phyloP scores from a whole-genome alignment of 2,888 invertebrate genomes.

The Lucinisca nassula region DNA sequence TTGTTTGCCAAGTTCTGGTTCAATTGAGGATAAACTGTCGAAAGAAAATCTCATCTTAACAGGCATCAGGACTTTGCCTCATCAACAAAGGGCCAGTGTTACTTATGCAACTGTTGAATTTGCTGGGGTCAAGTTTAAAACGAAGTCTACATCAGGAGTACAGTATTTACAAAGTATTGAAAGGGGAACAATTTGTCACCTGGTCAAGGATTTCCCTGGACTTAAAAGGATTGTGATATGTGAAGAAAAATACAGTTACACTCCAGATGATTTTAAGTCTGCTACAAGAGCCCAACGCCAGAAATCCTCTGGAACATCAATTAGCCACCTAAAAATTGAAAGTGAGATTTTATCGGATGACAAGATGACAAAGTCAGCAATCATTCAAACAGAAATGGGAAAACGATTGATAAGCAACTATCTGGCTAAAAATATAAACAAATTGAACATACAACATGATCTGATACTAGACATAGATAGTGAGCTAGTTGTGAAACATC shows the following conservation, averaged over 20 bases:
- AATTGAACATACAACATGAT: neutral
- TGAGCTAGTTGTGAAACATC: neutral
- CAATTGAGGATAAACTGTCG: neutral
- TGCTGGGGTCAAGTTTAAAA: slow-evolving; percentile 13
- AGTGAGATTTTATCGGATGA: neutral
- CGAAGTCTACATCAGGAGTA: neutral
- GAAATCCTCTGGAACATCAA: neutral
- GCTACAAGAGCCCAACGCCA: neutral
- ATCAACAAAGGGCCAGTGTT: too few species aligned
- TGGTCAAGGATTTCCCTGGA: neutral
- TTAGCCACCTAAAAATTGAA: neutral
- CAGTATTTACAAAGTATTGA: neutral
- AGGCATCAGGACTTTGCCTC: neutral
- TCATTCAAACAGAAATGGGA: neutral
- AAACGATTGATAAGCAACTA: slow-evolving; percentile 4
- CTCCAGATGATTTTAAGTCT: slow-evolving; percentile 7
- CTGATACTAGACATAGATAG: neutral
- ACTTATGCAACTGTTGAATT: neutral
- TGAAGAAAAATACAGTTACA: slow-evolving; percentile 8
- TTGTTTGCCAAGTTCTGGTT: neutral
- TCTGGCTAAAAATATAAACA: neutral
- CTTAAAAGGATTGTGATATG: neutral
- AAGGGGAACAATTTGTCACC: neutral
- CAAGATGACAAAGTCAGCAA: neutral
- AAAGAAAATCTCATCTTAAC: neutral